phyloP scores from a whole-genome alignment of 2,797 vertebrate genomes.

The Accipiter fasciatus region DNA sequence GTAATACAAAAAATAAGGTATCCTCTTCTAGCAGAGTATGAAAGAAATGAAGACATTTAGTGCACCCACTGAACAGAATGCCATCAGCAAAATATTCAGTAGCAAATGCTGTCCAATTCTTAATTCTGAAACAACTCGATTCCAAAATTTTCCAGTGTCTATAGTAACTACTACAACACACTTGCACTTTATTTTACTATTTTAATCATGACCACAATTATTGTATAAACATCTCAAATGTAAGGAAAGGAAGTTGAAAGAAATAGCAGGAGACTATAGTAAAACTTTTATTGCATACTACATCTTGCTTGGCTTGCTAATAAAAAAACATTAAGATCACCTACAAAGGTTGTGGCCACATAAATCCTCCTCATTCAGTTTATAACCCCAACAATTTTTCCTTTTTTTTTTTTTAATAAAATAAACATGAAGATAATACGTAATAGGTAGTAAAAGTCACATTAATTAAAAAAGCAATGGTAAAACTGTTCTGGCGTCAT shows the following conservation, averaged over 20 bases:
- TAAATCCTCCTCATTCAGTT: slow-evolving; percentile 62
- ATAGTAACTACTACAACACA: not conserved
- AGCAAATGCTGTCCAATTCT: not conserved
- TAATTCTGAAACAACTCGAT: not conserved
- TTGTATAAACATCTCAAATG: slow-evolving; percentile 47
- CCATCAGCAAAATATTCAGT: not conserved
- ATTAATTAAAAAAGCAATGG: slow-evolving; percentile 56
- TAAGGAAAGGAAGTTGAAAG: slow-evolving; percentile 28
- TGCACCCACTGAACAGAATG: not conserved
- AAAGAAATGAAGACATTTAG: not conserved
- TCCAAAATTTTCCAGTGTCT: not conserved
- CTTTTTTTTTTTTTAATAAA: slow-evolving; percentile 1
- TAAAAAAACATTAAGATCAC: slow-evolving; percentile 59
- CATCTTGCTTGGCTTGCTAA: slow-evolving; percentile 66
- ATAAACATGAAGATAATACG: slow-evolving; percentile 50
- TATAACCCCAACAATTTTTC: not conserved
- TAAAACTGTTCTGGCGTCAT: not conserved
- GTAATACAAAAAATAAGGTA: not conserved
- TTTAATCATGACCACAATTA: slow-evolving; percentile 30
- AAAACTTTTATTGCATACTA: slow-evolving; percentile 61
- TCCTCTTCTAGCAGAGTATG: not conserved
- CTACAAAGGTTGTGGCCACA: slow-evolving; percentile 36
- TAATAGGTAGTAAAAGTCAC: slow-evolving; percentile 49
- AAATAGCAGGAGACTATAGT: not conserved
- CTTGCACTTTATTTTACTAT: not conserved